These are phyloP conservation scores for Drosophila pullipes DNA, from an alignment of 2,888 invertebrate species.

Conservation along the genomic window DNA sequence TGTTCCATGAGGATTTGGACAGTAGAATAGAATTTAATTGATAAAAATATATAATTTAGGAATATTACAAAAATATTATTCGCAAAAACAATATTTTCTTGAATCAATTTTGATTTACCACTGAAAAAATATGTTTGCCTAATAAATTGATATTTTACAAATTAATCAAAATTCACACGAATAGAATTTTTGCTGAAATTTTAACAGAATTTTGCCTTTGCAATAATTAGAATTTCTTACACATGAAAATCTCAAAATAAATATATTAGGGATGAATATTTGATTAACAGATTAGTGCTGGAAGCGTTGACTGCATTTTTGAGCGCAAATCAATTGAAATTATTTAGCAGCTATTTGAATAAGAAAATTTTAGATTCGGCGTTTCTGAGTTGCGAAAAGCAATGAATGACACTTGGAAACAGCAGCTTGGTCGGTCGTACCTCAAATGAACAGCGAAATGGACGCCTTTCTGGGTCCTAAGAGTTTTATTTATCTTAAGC, in stretches of 20 bases:
- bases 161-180: not conserved
- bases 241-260: not conserved
- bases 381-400: not conserved
- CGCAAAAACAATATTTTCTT: not conserved
- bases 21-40: not conserved
- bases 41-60: not conserved
- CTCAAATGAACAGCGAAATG: not conserved
- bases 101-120: not conserved
- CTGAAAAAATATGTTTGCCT: not conserved
- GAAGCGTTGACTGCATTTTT: not conserved
- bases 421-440: not conserved
- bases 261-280: not conserved
- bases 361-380: not conserved
- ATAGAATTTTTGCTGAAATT: not conserved
- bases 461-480: not conserved
- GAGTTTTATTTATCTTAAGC: constrained; percentile 14
- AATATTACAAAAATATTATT: not conserved
- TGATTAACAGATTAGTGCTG: not conserved
- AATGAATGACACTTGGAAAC: not conserved
- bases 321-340: not conserved
- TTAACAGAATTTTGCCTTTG: not conserved
- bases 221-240: not conserved
- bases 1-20: not conserved
- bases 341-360: not conserved
- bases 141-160: not conserved